Evolutionary conservation across 2,888 invertebrate genomes (phyloP).

Genomic region (Melinopterus prodromus): DNA sequence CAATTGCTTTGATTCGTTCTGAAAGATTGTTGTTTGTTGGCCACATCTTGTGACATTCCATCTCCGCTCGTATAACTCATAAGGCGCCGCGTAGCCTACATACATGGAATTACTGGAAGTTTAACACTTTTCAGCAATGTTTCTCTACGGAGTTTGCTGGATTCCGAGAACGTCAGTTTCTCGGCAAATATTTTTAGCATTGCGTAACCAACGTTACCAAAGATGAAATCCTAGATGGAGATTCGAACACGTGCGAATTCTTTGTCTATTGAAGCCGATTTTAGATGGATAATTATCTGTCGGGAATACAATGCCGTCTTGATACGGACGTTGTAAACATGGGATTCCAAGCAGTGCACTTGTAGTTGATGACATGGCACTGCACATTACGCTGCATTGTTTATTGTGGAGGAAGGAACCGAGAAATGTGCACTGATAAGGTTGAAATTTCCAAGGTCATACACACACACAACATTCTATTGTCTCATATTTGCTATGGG

Average conservation of each 20-base stretch:
- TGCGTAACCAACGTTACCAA: not conserved
- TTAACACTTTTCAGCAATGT: slow-evolving; percentile 4
- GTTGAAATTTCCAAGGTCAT: not conserved
- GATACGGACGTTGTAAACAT: not conserved
- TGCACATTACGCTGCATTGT: not conserved
- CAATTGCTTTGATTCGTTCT: slow-evolving; percentile 16
- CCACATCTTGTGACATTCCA: slow-evolving; percentile 6
- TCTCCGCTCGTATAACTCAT: not conserved
- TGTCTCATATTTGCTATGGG: not conserved
- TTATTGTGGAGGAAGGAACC: not conserved
- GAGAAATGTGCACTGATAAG: not conserved
- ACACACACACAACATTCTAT: not conserved
- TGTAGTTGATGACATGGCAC: not conserved
- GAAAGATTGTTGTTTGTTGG: slow-evolving; percentile 11
- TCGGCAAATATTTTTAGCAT: not conserved
- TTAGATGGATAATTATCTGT: not conserved
- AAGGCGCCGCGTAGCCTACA: slow-evolving; percentile 9
- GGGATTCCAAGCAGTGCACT: not conserved
- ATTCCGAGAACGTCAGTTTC: not conserved
- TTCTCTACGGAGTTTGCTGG: not conserved
- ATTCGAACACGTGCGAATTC: not conserved
- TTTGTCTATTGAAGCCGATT: not conserved
- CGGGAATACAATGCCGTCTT: not conserved
- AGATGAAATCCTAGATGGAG: not conserved
- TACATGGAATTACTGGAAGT: not conserved